Evolutionary conservation across 2,888 invertebrate genomes (phyloP).

Genomic region (Cyclophora punctaria): DNA sequence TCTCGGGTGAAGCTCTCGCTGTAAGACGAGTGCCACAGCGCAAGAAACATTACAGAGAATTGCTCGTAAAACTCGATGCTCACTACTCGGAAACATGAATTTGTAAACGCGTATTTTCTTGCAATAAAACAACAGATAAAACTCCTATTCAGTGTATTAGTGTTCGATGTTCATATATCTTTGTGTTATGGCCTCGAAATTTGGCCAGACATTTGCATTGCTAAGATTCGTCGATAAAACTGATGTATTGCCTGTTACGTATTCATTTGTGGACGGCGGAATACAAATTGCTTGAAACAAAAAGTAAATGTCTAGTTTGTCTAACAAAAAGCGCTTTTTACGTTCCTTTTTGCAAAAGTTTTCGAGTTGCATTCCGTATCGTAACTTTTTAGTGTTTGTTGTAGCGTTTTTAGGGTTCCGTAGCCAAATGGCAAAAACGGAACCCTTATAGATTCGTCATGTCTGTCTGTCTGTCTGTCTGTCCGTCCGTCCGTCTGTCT

Average conservation of each 20-base stretch:
- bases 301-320: not conserved
- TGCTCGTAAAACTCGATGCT: slow-evolving; percentile 14
- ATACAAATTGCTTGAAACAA: not conserved
- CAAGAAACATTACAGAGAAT: slow-evolving; percentile 6
- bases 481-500: no score
- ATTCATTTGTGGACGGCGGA: no score
- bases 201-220: not conserved
- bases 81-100: slow-evolving; percentile 12
- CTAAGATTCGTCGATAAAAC: not conserved
- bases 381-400: no score
- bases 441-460: no score
- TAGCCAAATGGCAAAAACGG: no score
- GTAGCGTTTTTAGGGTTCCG: no score
- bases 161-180: not conserved
- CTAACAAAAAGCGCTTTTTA: no score
- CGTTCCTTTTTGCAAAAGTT: no score
- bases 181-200: not conserved
- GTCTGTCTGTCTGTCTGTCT: no score
- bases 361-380: no score
- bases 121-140: not conserved
- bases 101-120: slow-evolving; percentile 10
- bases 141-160: no score
- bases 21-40: not conserved
- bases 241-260: not conserved
- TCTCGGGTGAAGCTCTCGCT: no score